phyloP scores from a whole-genome alignment of 2,797 vertebrate species.

The Hozukius guyotensis region DNA sequence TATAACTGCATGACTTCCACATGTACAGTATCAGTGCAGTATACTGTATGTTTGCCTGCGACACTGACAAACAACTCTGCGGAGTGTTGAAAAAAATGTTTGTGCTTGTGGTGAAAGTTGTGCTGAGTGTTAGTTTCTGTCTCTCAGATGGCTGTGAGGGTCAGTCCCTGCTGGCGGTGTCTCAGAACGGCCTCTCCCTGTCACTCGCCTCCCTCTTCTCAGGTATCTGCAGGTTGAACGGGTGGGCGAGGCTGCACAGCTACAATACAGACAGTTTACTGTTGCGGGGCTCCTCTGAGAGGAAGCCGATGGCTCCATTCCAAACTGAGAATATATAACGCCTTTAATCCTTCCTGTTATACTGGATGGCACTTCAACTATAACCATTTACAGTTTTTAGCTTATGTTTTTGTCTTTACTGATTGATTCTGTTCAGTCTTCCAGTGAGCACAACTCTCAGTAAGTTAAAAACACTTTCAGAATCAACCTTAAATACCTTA shows the following conservation, averaged over 20 bases:
- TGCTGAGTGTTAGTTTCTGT: slow-evolving; percentile 86
- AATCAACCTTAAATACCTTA: background rate
- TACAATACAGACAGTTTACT: slow-evolving; percentile 7
- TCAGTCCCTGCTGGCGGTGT: slow-evolving; percentile 93
- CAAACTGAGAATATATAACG: slow-evolving; percentile 52
- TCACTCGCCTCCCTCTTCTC: slow-evolving; percentile 95
- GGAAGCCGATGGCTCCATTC: slow-evolving; percentile 49
- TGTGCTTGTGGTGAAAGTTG: slow-evolving; percentile 53
- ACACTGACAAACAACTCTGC: slow-evolving; percentile 6
- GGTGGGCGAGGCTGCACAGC: slow-evolving; percentile 35
- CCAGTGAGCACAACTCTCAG: background rate
- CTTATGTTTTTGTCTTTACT: background rate
- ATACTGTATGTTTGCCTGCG: background rate
- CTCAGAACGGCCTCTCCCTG: slow-evolving; percentile 91
- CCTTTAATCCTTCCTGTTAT: background rate
- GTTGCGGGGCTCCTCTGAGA: slow-evolving; percentile 3
- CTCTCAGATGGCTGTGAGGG: slow-evolving; percentile 94
- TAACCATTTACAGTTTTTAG: background rate
- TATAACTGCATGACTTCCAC: slow-evolving; percentile 20
- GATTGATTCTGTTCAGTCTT: background rate
- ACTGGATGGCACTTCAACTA: background rate
- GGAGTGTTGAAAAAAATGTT: slow-evolving; percentile 39
- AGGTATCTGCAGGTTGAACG: slow-evolving; percentile 83
- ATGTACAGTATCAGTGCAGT: background rate
- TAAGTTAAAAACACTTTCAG: background rate